Conservation (phyloP, 2,113 vertebrate genomes). For the Gorsachius goisagi region DNA sequence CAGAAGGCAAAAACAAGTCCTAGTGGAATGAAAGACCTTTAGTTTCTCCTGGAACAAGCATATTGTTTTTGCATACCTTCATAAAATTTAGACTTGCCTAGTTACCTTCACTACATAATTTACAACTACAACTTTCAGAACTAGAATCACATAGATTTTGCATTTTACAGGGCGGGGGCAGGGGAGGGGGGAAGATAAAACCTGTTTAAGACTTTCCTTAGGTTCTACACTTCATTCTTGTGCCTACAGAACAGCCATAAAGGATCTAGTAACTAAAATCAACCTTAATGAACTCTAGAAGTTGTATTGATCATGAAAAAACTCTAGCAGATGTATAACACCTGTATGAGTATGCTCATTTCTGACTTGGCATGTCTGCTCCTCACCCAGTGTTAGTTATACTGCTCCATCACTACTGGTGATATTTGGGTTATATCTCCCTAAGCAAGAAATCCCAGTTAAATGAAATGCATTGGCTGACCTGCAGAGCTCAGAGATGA, state of each 20-base stretch:
- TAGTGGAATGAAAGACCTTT: conserved; percentile 27
- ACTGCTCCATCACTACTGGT: background rate
- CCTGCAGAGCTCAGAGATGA: background rate
- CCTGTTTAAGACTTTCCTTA: background rate
- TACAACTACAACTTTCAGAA: conserved; percentile 22
- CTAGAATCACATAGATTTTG: background rate
- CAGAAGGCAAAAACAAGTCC: background rate
- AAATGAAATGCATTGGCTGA: background rate
- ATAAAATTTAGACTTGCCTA: background rate
- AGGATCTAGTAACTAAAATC: background rate
- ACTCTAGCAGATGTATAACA: background rate
- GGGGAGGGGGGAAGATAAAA: background rate
- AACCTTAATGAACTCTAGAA: background rate
- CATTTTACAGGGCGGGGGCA: background rate
- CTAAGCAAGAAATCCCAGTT: background rate
- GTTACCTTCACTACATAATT: conserved; percentile 38
- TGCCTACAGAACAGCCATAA: background rate
- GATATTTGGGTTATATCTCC: background rate
- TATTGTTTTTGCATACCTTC: background rate
- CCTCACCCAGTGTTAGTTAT: background rate
- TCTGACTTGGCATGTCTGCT: background rate
- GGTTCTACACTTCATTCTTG: background rate
- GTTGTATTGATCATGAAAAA: background rate
- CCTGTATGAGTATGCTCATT: background rate
- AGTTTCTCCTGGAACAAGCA: background rate